These are phyloP conservation scores for Sialis lutaria DNA, from an alignment of 2,888 invertebrate species.

Conservation along the genomic window DNA sequence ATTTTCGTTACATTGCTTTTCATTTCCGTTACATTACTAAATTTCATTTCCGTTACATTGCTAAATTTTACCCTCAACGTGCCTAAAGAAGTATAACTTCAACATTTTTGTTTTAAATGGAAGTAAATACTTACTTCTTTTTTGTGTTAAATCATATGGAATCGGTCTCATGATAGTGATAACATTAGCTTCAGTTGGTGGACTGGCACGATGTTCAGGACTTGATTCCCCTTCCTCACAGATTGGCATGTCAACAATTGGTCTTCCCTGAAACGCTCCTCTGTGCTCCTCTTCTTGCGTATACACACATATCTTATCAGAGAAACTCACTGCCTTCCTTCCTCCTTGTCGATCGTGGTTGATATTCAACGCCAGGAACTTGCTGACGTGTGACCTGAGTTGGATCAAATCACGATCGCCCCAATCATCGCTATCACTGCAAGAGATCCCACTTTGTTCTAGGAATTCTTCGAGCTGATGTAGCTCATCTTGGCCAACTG, in stretches of 20 bases:
- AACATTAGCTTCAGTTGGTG: slow-evolving; percentile 19
- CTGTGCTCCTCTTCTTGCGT: slow-evolving; percentile 36
- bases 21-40: too few relatives aligned
- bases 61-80: too few relatives aligned
- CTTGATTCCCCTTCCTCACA: slow-evolving; percentile 44
- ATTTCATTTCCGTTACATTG: too few relatives aligned
- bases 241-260: slow-evolving; percentile 42
- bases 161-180: slow-evolving; percentile 21
- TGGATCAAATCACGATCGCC: slow-evolving; percentile 52
- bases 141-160: slow-evolving; percentile 38
- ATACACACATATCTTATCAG: slow-evolving; percentile 38
- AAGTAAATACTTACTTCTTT: slow-evolving; percentile 28
- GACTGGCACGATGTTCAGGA: slow-evolving; percentile 39
- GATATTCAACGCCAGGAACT: slow-evolving; percentile 50
- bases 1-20: too few relatives aligned
- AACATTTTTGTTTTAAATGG: background rate
- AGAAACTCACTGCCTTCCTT: slow-evolving; percentile 64
- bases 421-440: slow-evolving; percentile 47
- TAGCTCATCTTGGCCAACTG: slow-evolving; percentile 34
- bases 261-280: slow-evolving; percentile 34
- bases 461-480: slow-evolving; percentile 53
- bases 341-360: slow-evolving; percentile 44
- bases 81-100: too few relatives aligned
- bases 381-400: slow-evolving; percentile 51
- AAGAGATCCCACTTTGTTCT: slow-evolving; percentile 50